Evolutionary conservation across 2,888 invertebrate species (phyloP).

Genomic region (Orchesellides sinensis): DNA sequence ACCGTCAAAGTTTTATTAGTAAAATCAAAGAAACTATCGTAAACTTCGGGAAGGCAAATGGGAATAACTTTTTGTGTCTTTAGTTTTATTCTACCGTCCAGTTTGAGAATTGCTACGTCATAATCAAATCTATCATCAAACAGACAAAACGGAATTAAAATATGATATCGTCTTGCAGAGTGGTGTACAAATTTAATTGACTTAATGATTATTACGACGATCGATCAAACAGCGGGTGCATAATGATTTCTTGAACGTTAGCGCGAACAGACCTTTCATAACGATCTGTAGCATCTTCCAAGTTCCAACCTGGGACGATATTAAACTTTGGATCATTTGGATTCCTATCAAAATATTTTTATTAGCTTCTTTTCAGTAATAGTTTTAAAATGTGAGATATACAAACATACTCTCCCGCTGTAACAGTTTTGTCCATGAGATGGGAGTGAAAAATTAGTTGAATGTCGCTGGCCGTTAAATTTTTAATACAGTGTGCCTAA

Average conservation of each 20-base stretch:
- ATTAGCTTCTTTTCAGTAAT: no score
- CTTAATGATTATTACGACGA: neutral
- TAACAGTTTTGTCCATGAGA: neutral
- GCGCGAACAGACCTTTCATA: neutral
- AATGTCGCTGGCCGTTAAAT: neutral
- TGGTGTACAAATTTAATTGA: neutral
- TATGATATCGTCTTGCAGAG: no score
- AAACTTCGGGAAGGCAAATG: constrained; percentile 32
- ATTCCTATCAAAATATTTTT: neutral
- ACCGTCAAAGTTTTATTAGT: neutral
- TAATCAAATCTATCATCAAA: neutral
- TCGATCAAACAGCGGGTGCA: constrained; percentile 1
- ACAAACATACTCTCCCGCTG: neutral
- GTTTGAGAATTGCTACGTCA: constrained; percentile 36
- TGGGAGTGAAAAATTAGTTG: constrained; percentile 12
- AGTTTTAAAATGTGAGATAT: neutral
- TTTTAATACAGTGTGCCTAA: constrained; percentile 2
- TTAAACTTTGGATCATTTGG: neutral
- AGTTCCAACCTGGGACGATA: constrained; percentile 12
- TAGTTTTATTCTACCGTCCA: constrained; percentile 19
- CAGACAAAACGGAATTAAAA: neutral
- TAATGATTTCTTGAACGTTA: neutral
- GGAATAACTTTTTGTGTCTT: constrained; percentile 4
- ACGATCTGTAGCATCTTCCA: neutral
- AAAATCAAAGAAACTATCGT: constrained; percentile 5